Base-by-base conservation (phyloP, 2,888 invertebrate genomes). In the Dryadula phaetusa region DNA sequence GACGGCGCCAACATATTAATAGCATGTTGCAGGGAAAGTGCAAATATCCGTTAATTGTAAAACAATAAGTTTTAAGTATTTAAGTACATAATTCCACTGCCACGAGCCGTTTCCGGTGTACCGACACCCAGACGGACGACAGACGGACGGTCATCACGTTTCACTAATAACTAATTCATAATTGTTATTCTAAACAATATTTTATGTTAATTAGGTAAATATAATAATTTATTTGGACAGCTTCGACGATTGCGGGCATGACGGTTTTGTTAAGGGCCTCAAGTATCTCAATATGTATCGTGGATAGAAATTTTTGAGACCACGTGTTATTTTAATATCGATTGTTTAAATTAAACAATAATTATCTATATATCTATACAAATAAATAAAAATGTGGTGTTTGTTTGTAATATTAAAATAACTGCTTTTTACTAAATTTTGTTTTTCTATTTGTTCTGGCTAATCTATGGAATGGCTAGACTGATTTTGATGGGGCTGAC, bases 151-250 rank as follows among this genome's bases (percentile, higher is more conserved):
- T 8, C 1, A 34, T 52, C 52, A 52, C 52, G 52, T 52, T 52
- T n/a, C 7, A 54, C 18, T 28, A 28, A 54, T 58, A 22, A 25
- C 16, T 42, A 42, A 44, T 40, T 25, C 58, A 58, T 58, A 18
- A 58, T 58, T 58, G 58, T 58, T 44, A 44, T 44, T 44, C 28
- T n/a, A 58, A 16, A 3, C 16, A 28, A 28, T 42, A 44, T 28
- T 18, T n/a, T 42, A 44, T 44, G 37, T 54, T 18, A 54, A 54
- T 34, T 18, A 8, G 34, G 18, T 10, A 34, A 34, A 49, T n/a
- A 28, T 54, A 37, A 37, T 54, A 18, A 37, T 37, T 53, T 32
- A 28, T 28, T 34, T 53, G 3, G 53, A 53, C 53, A 53, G 53
- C 18, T 34, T 7, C 14, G 40, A n/a, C n/a, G 40, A 40, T 40